phyloP scores from a whole-genome alignment of 2,888 invertebrate species.

The Chesias legatella region DNA sequence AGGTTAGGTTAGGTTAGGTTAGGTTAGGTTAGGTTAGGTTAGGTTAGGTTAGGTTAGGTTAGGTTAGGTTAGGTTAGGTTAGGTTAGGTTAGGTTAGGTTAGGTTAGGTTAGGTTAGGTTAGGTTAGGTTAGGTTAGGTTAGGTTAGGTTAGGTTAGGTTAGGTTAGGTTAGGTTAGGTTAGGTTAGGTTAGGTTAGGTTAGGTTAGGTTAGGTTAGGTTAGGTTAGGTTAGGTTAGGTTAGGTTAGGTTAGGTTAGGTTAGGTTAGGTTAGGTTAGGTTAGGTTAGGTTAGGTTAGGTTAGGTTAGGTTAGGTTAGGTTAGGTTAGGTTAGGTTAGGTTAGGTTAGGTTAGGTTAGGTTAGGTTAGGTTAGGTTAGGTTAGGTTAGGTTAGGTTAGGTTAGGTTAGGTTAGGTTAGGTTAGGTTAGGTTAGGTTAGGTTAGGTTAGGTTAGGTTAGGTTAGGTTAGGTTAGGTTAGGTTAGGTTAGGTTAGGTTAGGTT shows the following conservation, averaged over 20 bases:
- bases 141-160: conserved; percentile 22
- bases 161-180: conserved; percentile 22
- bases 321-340: conserved; percentile 27
- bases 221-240: conserved; percentile 11
- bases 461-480: conserved; percentile 24
- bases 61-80: conserved; percentile 24
- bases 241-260: conserved; percentile 15
- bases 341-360: conserved; percentile 27
- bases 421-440: conserved; percentile 24
- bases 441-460: conserved; percentile 24
- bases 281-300: conserved; percentile 29
- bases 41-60: conserved; percentile 20
- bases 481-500: conserved; percentile 22
- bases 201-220: conserved; percentile 18
- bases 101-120: conserved; percentile 24
- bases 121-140: conserved; percentile 23
- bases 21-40: conserved; percentile 20
- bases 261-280: conserved; percentile 29
- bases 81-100: conserved; percentile 24
- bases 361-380: conserved; percentile 22
- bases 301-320: conserved; percentile 30
- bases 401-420: conserved; percentile 21
- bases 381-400: conserved; percentile 20
- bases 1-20: conserved; percentile 20
- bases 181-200: conserved; percentile 21